Evolutionary conservation across 1,140 invertebrate species (phyloP).

Genomic region (Solenopsis invicta): DNA sequence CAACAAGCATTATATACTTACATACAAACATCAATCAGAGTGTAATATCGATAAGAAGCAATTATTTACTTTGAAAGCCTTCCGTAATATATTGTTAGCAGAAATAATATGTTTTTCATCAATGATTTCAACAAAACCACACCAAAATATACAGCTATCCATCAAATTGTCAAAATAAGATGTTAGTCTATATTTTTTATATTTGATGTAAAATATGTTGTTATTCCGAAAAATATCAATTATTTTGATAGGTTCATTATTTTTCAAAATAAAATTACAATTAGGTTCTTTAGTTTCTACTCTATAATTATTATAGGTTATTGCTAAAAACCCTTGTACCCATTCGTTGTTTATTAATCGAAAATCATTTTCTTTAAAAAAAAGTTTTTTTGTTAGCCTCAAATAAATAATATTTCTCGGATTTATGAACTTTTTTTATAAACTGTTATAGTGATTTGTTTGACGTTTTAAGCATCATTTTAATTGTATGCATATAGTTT

Average conservation of each 20-base stretch:
- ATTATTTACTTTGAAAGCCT: background rate
- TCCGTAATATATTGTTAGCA: background rate
- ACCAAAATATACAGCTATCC: conserved; percentile 8
- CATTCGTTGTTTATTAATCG: background rate
- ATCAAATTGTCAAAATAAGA: conserved; percentile 1
- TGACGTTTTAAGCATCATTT: conserved; percentile 25
- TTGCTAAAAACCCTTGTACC: background rate
- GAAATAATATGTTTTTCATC: conserved; percentile 23
- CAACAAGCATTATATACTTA: too few species aligned
- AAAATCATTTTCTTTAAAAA: background rate
- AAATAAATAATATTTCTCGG: background rate
- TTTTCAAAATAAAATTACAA: conserved; percentile 15
- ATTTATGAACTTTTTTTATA: conserved; percentile 15
- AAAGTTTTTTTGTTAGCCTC: background rate
- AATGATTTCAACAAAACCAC: background rate
- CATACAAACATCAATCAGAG: background rate
- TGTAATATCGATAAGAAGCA: conserved; percentile 9
- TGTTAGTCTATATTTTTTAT: background rate
- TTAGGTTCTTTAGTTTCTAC: conserved; percentile 17
- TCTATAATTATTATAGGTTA: background rate
- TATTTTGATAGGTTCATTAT: background rate
- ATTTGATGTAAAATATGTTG: conserved; percentile 1
- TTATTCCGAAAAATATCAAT: background rate
- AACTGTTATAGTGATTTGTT: conserved; percentile 17
- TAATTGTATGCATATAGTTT: conserved; percentile 25